Evolutionary conservation across 1,140 invertebrate genomes (phyloP), one percentile per base, ranked within the genome.

Genomic region (Orussus abietinus): DNA sequence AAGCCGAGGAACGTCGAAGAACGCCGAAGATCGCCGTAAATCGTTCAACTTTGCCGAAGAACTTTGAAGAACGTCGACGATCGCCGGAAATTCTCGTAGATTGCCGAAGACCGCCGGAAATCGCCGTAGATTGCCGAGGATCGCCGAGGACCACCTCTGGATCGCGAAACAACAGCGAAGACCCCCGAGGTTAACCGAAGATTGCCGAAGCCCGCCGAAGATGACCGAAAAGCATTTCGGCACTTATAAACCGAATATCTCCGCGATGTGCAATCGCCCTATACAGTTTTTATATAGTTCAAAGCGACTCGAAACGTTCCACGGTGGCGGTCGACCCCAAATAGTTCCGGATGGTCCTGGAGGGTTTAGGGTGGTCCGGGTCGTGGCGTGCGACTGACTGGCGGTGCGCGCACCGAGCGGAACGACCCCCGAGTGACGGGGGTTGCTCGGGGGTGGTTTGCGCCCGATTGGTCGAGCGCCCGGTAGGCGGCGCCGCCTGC

Each of bases 381-480:
- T 22, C 38, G 37, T 52, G 50, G 37, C 37, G 42, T 39, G 30
- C 33, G 42, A 49, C 49, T 51, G 49, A 51, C 21, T 37, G 20
- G 41, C 44, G 34, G 25, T 38, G 36, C 35, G 43, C 25, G 13
- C 29, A 22, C 47, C 33, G 39, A 32, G 30, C 38, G 34, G 26
- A 29, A 38, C 32, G 35, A 37, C 38, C 32, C 37, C 41, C 20
- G 39, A 20, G 22, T 22, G 21, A 28, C 37, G 38, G 42, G 41
- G 45, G 44, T 45, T 47, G 49, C 31, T 26, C 42, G 19, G 28
- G 11, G 9, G 14, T 20, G 22, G n/a, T n/a, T 25, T 6, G 6
- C n/a, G n/a, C 4, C 14, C 18, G 17, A 31, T 34, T 47, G 33
- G 42, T 47, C 32, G 45, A 15, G 17, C 25, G 31, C 40, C 4